Evolutionary conservation across 2,113 vertebrate genomes (phyloP).

Genomic region (Sceloporus tristichus): DNA sequence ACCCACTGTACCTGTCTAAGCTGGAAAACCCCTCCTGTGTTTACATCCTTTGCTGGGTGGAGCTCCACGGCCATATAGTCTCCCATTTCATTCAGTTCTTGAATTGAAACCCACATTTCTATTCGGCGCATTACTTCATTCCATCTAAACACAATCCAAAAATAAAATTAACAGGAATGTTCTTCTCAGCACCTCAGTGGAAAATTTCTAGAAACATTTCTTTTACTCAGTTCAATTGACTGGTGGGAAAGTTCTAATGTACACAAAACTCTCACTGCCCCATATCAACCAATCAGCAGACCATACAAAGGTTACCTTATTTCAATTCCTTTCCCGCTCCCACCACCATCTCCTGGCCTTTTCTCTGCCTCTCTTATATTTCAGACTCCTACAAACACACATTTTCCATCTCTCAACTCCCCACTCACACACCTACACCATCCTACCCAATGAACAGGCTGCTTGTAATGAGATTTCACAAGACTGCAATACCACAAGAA

Average conservation of each 20-base stretch:
- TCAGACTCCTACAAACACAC: neutral
- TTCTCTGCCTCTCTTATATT: neutral
- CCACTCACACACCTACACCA: neutral
- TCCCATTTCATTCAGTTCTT: conserved; percentile 95
- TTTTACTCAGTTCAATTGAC: neutral
- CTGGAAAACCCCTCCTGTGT: conserved; percentile 96
- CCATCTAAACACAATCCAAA: conserved; percentile 82
- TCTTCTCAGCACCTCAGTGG: neutral
- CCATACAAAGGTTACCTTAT: neutral
- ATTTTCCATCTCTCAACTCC: neutral
- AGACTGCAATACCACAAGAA: neutral
- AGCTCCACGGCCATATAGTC: conserved; percentile 94
- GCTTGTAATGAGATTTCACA: neutral
- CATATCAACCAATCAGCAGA: neutral
- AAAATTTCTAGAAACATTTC: neutral
- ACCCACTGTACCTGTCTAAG: conserved; percentile 87
- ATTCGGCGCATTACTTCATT: conserved; percentile 94
- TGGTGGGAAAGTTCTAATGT: neutral
- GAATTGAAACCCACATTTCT: conserved; percentile 93
- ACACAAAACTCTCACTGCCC: neutral
- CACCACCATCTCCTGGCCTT: neutral
- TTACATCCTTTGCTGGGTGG: conserved; percentile 91
- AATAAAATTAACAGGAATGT: neutral
- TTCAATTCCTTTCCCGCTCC: neutral
- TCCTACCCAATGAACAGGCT: neutral